Evolutionary conservation across 2,888 invertebrate genomes (phyloP).

Genomic region (Pherbina coryleti): DNA sequence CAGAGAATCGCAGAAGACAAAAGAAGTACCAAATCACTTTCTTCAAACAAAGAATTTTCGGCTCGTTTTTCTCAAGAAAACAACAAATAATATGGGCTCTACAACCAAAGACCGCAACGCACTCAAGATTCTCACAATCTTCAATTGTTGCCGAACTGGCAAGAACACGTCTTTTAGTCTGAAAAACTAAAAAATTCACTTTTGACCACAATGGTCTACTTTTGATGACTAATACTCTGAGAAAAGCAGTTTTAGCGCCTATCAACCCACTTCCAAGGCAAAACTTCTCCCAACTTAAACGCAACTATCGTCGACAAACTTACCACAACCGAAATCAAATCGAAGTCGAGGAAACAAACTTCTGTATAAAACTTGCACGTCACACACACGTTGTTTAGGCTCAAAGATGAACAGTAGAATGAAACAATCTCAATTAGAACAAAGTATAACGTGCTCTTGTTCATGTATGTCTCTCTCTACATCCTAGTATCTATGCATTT

Average conservation of each 20-base stretch:
- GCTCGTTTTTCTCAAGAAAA: slow-evolving; percentile 57
- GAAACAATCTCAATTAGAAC: slow-evolving; percentile 29
- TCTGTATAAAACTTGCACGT: neutral
- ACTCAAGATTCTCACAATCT: neutral
- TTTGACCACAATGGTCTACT: too few species aligned
- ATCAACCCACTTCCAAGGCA: neutral
- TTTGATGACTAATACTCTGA: too few species aligned
- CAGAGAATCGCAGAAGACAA: slow-evolving; percentile 37
- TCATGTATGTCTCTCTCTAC: neutral
- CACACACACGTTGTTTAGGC: slow-evolving; percentile 37
- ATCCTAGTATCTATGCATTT: neutral
- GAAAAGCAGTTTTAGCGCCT: too few species aligned
- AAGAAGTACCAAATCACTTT: neutral
- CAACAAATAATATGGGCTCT: slow-evolving; percentile 25
- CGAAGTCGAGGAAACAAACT: neutral
- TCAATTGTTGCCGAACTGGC: neutral
- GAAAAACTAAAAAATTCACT: neutral
- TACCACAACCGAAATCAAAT: neutral
- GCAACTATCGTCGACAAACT: neutral
- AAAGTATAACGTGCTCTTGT: slow-evolving; percentile 21
- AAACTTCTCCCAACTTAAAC: neutral
- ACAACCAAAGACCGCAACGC: neutral
- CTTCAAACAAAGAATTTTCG: slow-evolving; percentile 55
- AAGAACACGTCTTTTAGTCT: neutral
- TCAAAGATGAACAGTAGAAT: slow-evolving; percentile 39